Evolutionary conservation across 1,140 invertebrate species (phyloP), one percentile per base, ranked within the genome.

Genomic region (Pomacea maculata): DNA sequence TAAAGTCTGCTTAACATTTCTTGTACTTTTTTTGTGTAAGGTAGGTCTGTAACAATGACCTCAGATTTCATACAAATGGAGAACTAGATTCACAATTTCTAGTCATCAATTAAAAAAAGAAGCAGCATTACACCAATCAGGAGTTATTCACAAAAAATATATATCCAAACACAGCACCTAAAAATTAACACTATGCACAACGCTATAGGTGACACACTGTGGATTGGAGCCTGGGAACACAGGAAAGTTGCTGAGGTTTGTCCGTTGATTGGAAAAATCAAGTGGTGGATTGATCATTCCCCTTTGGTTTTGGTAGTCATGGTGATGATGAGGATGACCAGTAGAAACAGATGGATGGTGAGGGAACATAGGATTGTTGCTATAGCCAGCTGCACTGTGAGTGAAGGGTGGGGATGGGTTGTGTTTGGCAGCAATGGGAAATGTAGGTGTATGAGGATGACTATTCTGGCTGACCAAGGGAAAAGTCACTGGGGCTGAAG

Each of bases 101-200:
- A 57, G 25, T 45, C 34, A 45, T 45, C 34, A 45, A 45, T 45
- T 25, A 45, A 17, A 4, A 61, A 61, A 11, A 61, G 57, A 61
- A 61, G 57, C 57, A 61, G 57, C 1, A 17, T 4, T 61, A 61
- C 57, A 61, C 57, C 57, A 61, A 11, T 11, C 57, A 61, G 8
- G 15, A 61, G 15, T 17, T 61, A 8, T 61, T 14, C 57, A 61
- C 57, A 1, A 25, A 25, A 25, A 25, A 11, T 61, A 11, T 61
- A 61, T 17, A 9, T 61, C 57, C 57, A 61, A 14, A 61, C 15
- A 11, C 57, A 6, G 57, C 57, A 14, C 11, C 67, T 45, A 64
- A 21, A 80, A 73, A 75, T 78, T 78, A 57, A 85, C 82, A 57
- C 73, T 75, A n/a, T 75, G 73, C 4, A 75, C 73, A 75, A 75